These are phyloP conservation scores for Eupsilia transversa DNA, from an alignment of 2,888 invertebrate species.

Conservation along the genomic window DNA sequence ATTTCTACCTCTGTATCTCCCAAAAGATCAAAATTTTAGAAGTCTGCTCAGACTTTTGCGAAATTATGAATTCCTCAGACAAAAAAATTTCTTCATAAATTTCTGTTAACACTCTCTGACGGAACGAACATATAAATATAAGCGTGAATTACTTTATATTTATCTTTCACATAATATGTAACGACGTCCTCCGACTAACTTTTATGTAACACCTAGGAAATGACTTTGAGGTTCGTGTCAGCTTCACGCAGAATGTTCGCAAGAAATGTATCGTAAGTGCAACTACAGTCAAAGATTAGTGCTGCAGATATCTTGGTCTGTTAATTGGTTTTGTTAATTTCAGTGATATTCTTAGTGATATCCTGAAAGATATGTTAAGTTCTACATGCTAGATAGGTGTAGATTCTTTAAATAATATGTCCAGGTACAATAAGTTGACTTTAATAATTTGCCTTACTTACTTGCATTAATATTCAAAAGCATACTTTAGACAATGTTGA, in stretches of 20 bases:
- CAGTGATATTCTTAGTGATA: not conserved
- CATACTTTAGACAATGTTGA: not conserved
- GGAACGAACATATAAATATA: conserved; percentile 9
- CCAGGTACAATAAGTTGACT: too few species aligned
- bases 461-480: not conserved
- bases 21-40: not conserved
- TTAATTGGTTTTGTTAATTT: not conserved
- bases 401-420: not conserved
- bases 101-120: not conserved
- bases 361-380: not conserved
- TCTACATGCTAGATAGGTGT: too few species aligned
- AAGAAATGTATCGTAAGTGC: conserved; percentile 58
- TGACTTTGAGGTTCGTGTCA: conserved; percentile 43
- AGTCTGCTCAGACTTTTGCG: not conserved
- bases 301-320: conserved; percentile 16
- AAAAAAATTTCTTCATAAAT: not conserved
- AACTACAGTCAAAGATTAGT: conserved; percentile 52
- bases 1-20: not conserved
- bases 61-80: not conserved
- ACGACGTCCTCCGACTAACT: conserved; percentile 30
- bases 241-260: conserved; percentile 45
- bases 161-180: conserved; percentile 25
- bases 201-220: conserved; percentile 65
- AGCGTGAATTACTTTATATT: conserved; percentile 42
- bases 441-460: not conserved